Evolutionary conservation across 2,797 vertebrate genomes (phyloP), one percentile per base, ranked within the genome.

Genomic region (Buceros bicornis): DNA sequence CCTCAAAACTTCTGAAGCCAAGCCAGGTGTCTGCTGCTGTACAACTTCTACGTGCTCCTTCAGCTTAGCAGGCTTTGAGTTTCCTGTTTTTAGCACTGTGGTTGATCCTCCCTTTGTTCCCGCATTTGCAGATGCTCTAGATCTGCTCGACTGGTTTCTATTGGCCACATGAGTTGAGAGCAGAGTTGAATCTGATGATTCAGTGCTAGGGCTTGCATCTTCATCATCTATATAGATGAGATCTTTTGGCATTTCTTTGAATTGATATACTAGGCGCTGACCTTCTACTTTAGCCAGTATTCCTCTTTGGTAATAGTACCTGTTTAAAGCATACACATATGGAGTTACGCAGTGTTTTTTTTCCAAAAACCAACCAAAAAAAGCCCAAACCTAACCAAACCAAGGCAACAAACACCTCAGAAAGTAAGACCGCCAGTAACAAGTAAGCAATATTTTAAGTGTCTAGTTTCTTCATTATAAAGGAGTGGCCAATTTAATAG

Each of bases 231-330:
- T 99, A 79, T 99, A 99, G 86, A 99, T 81, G 87, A 99, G 99
- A 97, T 99, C 98, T 98, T 99, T 99, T 56, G 99, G 99, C 98
- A 99, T 99, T 89, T 99, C 99, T 93, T 99, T 99, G 97, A 99
- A 99, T 93, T 99, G 99, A 97, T 99, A 99, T 16, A 99, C 99
- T 40, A 99, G 98, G 56, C 99, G 99, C 95, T 99, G 99, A 69
- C 99, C 99, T 98, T 99, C 99, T 31, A 99, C 99, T 97, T 99
- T 99, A 95, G 99, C 99, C 93, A 99, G 98, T 85, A 99, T 99
- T 96, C 99, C 99, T 96, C 99, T 99, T 98, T 99, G 99, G 98
- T 99, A 99, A 97, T 99, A 99, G 97, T 99, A 99, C 98, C 99
- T 99, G 96, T 91, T 85, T 21, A 82, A 97, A 96, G 42, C 4